Percentiles rank a stretch among this genome's conserved stretches.
Evolutionary conservation across 1,140 invertebrate species (phyloP).

Genomic region (Achroia grisella): DNA sequence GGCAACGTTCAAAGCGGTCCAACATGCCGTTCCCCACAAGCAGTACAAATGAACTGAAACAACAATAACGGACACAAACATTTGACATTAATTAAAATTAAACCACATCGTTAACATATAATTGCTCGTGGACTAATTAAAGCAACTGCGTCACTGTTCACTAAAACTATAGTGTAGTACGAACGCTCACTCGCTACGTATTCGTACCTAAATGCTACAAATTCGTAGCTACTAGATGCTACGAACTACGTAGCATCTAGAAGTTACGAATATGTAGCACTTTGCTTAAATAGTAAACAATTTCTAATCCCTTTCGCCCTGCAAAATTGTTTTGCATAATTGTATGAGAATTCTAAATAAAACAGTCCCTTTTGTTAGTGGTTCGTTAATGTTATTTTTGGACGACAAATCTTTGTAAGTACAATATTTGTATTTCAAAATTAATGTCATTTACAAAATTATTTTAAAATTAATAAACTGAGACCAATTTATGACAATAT

Average conservation of each 20-base stretch:
- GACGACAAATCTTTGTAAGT: no score
- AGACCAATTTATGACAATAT: no score
- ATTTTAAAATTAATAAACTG: no score
- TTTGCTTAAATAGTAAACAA: no score
- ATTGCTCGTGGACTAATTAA: slow-evolving; percentile 11
- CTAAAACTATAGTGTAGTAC: no score
- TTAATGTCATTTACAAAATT: no score
- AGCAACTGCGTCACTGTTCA: not conserved
- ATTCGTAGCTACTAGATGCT: slow-evolving; percentile 5
- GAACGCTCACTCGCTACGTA: slow-evolving; percentile 1
- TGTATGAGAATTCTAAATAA: slow-evolving; percentile 17
- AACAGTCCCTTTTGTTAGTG: slow-evolving; percentile 4
- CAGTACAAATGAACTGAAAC: slow-evolving; percentile 1
- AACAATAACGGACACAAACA: slow-evolving; percentile 17
- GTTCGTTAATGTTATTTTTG: slow-evolving; percentile 1
- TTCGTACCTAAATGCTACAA: slow-evolving; percentile 6
- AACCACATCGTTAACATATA: not conserved
- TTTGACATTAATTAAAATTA: not conserved
- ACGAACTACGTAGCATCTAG: no score
- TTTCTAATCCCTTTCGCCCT: slow-evolving; percentile 15
- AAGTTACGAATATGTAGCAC: no score
- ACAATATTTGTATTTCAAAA: no score
- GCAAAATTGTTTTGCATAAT: slow-evolving; percentile 15
- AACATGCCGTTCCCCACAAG: not conserved
- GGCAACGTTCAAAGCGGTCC: no score